These are phyloP conservation scores for Calycopis cecrops DNA, from an alignment of 1,140 invertebrate species.

Conservation along the genomic window DNA sequence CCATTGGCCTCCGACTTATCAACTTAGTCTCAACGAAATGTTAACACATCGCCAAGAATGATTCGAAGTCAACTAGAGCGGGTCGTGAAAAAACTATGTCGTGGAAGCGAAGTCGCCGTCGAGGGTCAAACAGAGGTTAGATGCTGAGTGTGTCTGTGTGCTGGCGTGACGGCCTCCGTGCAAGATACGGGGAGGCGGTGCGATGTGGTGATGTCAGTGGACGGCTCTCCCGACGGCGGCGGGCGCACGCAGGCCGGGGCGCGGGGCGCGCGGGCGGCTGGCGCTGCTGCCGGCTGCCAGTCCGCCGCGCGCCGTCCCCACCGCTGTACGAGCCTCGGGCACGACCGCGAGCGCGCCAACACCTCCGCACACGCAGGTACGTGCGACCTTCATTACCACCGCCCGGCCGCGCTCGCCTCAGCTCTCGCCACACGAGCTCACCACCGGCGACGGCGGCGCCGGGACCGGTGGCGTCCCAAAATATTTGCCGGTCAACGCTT, in stretches of 20 bases:
- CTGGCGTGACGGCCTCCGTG: neutral
- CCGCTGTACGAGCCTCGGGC: slow-evolving; percentile 37
- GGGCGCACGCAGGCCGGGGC: slow-evolving; percentile 47
- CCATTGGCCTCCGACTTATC: neutral
- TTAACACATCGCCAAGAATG: too few species aligned
- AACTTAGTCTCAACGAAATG: too few species aligned
- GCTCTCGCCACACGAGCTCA: too few species aligned
- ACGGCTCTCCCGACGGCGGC: slow-evolving; percentile 51
- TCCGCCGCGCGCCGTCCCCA: slow-evolving; percentile 64
- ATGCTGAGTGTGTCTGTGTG: neutral
- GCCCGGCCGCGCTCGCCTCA: slow-evolving; percentile 19
- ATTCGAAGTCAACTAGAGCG: neutral
- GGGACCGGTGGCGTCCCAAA: slow-evolving; percentile 29
- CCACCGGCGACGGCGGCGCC: slow-evolving; percentile 20
- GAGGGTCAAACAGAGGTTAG: slow-evolving; percentile 51
- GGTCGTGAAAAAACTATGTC: neutral
- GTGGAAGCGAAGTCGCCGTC: too few species aligned
- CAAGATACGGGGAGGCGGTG: slow-evolving; percentile 27
- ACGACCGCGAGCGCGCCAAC: slow-evolving; percentile 33
- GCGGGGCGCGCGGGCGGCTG: slow-evolving; percentile 50
- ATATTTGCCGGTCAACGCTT: slow-evolving; percentile 68
- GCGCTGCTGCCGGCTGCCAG: slow-evolving; percentile 62
- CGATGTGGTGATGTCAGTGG: slow-evolving; percentile 44
- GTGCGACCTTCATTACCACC: slow-evolving; percentile 43
- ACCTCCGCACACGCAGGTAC: slow-evolving; percentile 59